A percentile compares a stretch with the other conserved stretches of the same genome.
Evolutionary conservation across 1,140 invertebrate species (phyloP).

Genomic region (Pogonognathellus flavescens): DNA sequence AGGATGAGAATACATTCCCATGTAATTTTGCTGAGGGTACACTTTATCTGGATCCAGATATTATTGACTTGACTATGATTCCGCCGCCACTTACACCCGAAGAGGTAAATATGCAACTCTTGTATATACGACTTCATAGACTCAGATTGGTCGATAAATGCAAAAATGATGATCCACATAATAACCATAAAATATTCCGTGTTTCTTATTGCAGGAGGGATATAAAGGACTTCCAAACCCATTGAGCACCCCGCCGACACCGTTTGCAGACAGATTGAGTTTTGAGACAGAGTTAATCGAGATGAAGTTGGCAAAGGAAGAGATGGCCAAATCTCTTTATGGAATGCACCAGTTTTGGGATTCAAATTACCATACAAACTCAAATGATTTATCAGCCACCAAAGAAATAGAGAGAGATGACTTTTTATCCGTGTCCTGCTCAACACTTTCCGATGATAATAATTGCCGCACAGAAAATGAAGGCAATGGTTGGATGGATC

Average conservation of each 20-base stretch:
- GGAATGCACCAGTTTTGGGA: constrained; percentile 18
- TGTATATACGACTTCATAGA: neutral
- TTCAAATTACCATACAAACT: constrained; percentile 33
- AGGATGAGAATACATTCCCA: constrained; percentile 68
- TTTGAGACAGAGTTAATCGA: constrained; percentile 68
- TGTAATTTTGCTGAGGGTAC: constrained; percentile 71
- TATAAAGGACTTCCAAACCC: constrained; percentile 75
- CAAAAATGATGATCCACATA: constrained; percentile 40
- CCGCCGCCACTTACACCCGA: constrained; percentile 87
- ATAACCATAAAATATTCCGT: constrained; percentile 36
- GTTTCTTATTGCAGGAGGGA: constrained; percentile 71
- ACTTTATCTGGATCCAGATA: constrained; percentile 84
- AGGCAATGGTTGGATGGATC: constrained; percentile 61
- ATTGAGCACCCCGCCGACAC: constrained; percentile 79
- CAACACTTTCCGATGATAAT: neutral
- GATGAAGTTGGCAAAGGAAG: constrained; percentile 35
- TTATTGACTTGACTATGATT: constrained; percentile 90
- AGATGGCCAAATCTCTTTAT: constrained; percentile 22
- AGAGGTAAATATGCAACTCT: constrained; percentile 71
- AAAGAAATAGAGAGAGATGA: constrained; percentile 32
- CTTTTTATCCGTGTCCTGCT: constrained; percentile 31
- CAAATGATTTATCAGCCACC: constrained; percentile 26
- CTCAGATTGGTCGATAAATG: constrained; percentile 35
- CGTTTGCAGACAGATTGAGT: constrained; percentile 76
- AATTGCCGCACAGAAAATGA: neutral